phyloP scores from a whole-genome alignment of 2,888 invertebrate genomes.

The Calameuta pallipes region DNA sequence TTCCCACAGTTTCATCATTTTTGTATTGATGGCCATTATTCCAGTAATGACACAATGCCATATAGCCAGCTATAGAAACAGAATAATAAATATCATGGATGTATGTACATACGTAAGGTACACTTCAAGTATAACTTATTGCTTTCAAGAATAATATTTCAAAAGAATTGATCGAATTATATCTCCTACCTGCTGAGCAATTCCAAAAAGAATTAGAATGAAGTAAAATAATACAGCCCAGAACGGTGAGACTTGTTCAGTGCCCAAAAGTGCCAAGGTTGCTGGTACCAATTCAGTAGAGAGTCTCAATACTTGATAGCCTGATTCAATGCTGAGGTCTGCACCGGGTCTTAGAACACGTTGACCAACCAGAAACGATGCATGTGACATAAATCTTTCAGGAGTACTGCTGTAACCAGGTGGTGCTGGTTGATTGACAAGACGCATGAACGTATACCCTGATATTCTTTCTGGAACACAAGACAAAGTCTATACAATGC shows the following conservation, averaged over 20 bases:
- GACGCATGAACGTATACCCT: conserved; percentile 78
- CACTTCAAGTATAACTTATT: neutral
- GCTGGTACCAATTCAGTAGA: conserved; percentile 93
- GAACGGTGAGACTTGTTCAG: conserved; percentile 82
- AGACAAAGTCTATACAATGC: conserved; percentile 11
- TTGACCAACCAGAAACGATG: conserved; percentile 78
- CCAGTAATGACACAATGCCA: conserved; percentile 93
- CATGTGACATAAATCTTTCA: conserved; percentile 77
- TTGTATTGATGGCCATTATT: conserved; percentile 82
- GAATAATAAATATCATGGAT: neutral
- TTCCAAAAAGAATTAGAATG: conserved; percentile 85
- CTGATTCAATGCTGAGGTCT: conserved; percentile 73
- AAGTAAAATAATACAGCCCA: conserved; percentile 91
- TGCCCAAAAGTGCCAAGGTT: conserved; percentile 80
- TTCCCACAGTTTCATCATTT: conserved; percentile 80
- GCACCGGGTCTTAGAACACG: conserved; percentile 73
- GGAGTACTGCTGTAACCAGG: conserved; percentile 73
- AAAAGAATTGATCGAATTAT: neutral
- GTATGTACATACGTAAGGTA: neutral
- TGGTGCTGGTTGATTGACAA: conserved; percentile 72
- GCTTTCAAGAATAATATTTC: neutral
- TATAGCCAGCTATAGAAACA: conserved; percentile 74
- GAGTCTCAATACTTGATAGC: conserved; percentile 85
- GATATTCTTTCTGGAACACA: conserved; percentile 75
- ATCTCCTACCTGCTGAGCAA: conserved; percentile 78